phyloP scores from a whole-genome alignment of 2,888 invertebrate genomes.

The Plagodis dolabraria region DNA sequence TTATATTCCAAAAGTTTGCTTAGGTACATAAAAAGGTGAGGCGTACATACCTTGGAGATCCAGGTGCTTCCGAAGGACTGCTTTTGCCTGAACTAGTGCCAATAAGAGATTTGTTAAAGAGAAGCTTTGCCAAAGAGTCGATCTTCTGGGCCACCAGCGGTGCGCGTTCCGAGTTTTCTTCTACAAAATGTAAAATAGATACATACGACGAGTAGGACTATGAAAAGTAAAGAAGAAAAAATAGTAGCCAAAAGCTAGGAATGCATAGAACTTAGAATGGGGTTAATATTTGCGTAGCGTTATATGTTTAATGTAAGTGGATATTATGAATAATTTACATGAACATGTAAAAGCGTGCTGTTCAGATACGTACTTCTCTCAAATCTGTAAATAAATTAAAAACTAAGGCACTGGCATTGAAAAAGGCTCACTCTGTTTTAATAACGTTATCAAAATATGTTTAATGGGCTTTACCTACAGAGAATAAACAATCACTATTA shows the following conservation, averaged over 20 bases:
- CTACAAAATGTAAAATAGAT: conserved; percentile 47
- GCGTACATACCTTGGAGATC: conserved; percentile 66
- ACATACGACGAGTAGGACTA: background rate
- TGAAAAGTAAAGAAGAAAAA: background rate
- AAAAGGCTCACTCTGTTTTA: no score
- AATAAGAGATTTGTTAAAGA: conserved; percentile 87
- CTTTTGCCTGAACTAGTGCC: conserved; percentile 75
- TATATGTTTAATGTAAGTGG: no score
- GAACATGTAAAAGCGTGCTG: no score
- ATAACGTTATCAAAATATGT: no score
- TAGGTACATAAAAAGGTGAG: no score
- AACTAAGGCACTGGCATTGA: no score
- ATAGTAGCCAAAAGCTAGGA: background rate
- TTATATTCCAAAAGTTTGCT: no score
- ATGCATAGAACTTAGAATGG: background rate
- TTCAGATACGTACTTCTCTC: no score
- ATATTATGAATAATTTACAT: no score
- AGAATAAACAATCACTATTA: no score
- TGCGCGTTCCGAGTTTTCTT: conserved; percentile 84
- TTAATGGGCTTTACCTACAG: no score
- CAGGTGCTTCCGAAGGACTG: conserved; percentile 72
- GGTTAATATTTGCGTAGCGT: background rate
- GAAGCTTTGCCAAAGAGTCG: conserved; percentile 90
- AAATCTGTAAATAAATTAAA: no score
- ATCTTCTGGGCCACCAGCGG: conserved; percentile 89